Conservation (phyloP, 1,140 invertebrate genomes). For the Atta texana region DNA sequence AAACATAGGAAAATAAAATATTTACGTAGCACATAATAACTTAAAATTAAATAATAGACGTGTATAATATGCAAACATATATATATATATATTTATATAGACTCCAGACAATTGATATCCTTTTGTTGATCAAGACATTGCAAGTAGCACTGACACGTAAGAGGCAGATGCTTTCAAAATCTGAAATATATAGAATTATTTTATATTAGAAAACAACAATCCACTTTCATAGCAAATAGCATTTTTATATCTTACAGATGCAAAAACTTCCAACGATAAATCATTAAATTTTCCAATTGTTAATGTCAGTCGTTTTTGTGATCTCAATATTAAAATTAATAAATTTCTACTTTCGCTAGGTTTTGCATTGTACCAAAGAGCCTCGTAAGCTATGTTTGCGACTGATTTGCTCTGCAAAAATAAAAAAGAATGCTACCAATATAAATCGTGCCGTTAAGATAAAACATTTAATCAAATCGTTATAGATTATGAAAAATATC, state of each 20-base stretch:
- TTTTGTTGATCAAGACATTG: conserved; percentile 51
- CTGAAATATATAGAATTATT: conserved; percentile 34
- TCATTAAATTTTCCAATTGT: conserved; percentile 63
- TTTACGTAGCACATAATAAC: neutral
- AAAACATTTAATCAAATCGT: neutral
- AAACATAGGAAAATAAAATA: conserved; percentile 20
- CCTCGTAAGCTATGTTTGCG: conserved; percentile 37
- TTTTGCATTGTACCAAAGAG: conserved; percentile 44
- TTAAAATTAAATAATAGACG: conserved; percentile 15
- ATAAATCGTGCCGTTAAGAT: neutral
- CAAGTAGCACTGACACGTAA: conserved; percentile 53
- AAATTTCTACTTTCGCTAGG: conserved; percentile 46
- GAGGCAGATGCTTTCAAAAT: conserved; percentile 61
- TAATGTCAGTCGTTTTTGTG: conserved; percentile 56
- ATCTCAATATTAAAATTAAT: conserved; percentile 54
- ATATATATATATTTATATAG: neutral
- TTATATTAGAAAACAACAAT: neutral
- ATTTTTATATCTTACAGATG: conserved; percentile 35
- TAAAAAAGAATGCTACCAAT: neutral
- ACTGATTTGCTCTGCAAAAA: conserved; percentile 49
- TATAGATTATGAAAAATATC: neutral
- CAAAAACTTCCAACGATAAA: conserved; percentile 59
- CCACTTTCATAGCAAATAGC: neutral
- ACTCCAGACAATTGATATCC: neutral
- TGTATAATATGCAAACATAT: neutral